These are phyloP conservation scores for Saccostrea cuccullata DNA, from an alignment of 1,140 invertebrate genomes.

Conservation along the genomic window DNA sequence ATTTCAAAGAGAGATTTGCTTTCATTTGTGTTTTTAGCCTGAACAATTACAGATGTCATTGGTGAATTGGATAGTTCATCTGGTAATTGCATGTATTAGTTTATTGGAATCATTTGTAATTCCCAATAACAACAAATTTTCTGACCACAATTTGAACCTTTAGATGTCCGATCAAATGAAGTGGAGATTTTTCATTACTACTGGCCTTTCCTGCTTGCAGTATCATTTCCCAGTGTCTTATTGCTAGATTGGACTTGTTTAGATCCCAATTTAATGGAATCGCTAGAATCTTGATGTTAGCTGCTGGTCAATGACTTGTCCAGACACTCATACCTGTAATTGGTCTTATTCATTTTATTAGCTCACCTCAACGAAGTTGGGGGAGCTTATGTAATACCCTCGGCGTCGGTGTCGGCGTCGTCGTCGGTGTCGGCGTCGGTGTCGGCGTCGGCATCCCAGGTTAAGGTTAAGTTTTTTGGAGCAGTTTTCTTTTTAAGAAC, in stretches of 20 bases:
- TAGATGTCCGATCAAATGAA: not conserved
- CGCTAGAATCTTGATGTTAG: not conserved
- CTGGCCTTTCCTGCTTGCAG: not conserved
- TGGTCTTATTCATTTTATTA: not conserved
- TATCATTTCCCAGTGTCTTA: not conserved
- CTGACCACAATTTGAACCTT: constrained; percentile 19
- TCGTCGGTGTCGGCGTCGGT: too few species aligned
- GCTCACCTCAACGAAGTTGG: too few species aligned
- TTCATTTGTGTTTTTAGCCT: constrained; percentile 8
- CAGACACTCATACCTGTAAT: not conserved
- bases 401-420: too few species aligned
- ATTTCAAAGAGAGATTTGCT: not conserved
- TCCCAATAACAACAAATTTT: not conserved
- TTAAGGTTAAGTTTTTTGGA: too few species aligned
- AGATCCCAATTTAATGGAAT: not conserved
- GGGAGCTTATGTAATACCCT: too few species aligned
- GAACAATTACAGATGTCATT: constrained; percentile 5
- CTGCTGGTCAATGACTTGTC: not conserved
- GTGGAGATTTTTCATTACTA: not conserved
- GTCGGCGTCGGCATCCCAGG: too few species aligned
- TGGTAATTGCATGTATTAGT: constrained; percentile 15
- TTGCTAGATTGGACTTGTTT: not conserved
- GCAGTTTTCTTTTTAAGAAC: too few species aligned
- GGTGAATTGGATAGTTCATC: not conserved
- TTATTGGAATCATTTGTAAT: not conserved